Evolutionary conservation across 2,888 invertebrate genomes (phyloP), one percentile per base, ranked within the genome.

Genomic region (Brachyptera risi): DNA sequence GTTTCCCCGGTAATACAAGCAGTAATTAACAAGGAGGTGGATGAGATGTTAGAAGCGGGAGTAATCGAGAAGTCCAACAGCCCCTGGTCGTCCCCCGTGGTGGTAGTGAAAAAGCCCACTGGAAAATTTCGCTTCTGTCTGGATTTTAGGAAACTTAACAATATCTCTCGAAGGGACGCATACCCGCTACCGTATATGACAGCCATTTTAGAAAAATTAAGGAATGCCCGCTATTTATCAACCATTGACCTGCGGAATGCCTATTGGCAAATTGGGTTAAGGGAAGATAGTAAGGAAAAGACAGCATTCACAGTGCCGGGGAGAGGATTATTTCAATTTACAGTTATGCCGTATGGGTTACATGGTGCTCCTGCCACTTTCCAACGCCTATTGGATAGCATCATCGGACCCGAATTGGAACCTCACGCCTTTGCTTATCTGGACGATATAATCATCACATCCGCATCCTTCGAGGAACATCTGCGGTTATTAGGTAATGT

Each of bases 281-380:
- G 37, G 0, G 26, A 50, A 9, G 60, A 64, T 4, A 67, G 68
- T 27, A 59, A 60, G 56, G 64, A 61, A 1, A 63, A 68, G 2
- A 70, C 70, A 21, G 70, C 70, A 3, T 71, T 71, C 57, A 68
- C 68, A 21, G 68, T 70, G 1, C 68, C 70, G 0, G 67, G 67
- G 3, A 40, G 67, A 38, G 70, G 69, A 4, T 62, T 70, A 1
- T 71, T 66, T 54, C 68, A 71, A 4, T 72, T 71, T 51, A 65
- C 49, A 4, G 44, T 49, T 13, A 65, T 63, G 65, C 65, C 63
- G 5, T 63, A 63, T 37, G 65, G 65, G 11, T 31, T 67, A 1
- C 49, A 59, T 1, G 60, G 64, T 59, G 35, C 66, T 1, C 67
- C 66, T 27, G 63, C 66, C 9, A 62, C 65, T 0, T 66, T 66